Percentiles rank a stretch among this genome's conserved stretches.
Evolutionary conservation across 2,888 invertebrate genomes (phyloP).

Genomic region (Gastracanthus pulcherrimus): DNA sequence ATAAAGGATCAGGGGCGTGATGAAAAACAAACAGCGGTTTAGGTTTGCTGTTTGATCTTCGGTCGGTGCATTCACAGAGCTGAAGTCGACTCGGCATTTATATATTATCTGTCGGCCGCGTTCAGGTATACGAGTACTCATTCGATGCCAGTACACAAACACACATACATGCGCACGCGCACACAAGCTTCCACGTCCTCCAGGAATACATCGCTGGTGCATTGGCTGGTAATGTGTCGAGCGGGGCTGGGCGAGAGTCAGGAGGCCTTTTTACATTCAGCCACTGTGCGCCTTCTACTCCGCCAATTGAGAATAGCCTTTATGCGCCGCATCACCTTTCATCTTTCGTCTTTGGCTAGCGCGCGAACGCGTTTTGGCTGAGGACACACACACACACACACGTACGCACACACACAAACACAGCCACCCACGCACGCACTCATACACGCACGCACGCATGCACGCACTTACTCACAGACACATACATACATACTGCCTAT

Average conservation of each 20-base stretch:
- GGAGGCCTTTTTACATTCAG: conserved; percentile 28
- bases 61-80: conserved; percentile 74
- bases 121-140: conserved; percentile 50
- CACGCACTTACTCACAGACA: no score
- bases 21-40: conserved; percentile 78
- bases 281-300: conserved; percentile 38
- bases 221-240: conserved; percentile 25
- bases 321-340: conserved; percentile 64
- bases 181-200: conserved; percentile 23
- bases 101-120: conserved; percentile 75
- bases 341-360: conserved; percentile 72
- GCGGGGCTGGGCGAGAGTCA: background rate
- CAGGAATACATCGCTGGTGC: conserved; percentile 45
- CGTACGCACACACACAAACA: no score
- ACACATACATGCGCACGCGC: no score
- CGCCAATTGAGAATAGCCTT: conserved; percentile 75
- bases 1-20: conserved; percentile 77
- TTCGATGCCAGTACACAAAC: background rate
- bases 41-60: conserved; percentile 78
- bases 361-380: background rate
- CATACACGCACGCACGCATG: no score
- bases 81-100: conserved; percentile 67
- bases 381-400: no score
- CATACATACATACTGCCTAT: background rate
- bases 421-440: no score